Percentiles rank a stretch among this genome's conserved stretches.
These are phyloP conservation scores for Aphelocoma californica DNA, from an alignment of 2,797 vertebrate species.

Conservation along the genomic window DNA sequence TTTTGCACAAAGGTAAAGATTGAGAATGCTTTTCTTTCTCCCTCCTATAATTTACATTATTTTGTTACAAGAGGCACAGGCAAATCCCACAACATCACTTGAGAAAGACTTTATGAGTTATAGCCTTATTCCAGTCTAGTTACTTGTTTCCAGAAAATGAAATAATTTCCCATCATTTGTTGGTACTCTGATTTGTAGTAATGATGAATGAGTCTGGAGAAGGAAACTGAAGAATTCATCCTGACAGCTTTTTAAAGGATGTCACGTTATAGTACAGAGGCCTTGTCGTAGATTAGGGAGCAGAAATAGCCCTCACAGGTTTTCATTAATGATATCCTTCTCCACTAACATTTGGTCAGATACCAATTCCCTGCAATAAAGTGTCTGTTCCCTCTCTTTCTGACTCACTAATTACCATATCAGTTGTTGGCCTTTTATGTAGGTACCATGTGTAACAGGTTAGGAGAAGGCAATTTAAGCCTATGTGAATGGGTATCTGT, in stretches of 20 bases:
- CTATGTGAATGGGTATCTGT: slow-evolving; percentile 77
- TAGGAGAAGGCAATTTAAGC: slow-evolving; percentile 69
- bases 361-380: slow-evolving; percentile 50
- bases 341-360: slow-evolving; percentile 45
- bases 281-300: slow-evolving; percentile 8
- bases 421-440: slow-evolving; percentile 70
- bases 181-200: slow-evolving; percentile 71
- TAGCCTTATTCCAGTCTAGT: slow-evolving; percentile 52
- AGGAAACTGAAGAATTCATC: slow-evolving; percentile 61
- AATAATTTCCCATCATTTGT: slow-evolving; percentile 70
- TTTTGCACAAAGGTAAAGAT: slow-evolving; percentile 13
- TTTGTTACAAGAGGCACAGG: background rate
- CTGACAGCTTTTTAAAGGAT: slow-evolving; percentile 63
- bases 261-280: slow-evolving; percentile 63
- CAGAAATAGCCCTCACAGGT: slow-evolving; percentile 46
- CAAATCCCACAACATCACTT: slow-evolving; percentile 29
- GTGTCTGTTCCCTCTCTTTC: slow-evolving; percentile 44
- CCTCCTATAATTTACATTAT: background rate
- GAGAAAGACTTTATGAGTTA: slow-evolving; percentile 40
- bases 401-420: slow-evolving; percentile 73
- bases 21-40: slow-evolving; percentile 1
- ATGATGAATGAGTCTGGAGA: slow-evolving; percentile 72
- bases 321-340: slow-evolving; percentile 61
- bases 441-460: slow-evolving; percentile 73
- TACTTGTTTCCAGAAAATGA: slow-evolving; percentile 71